A percentile compares a stretch with the other conserved stretches of the same genome.
phyloP scores from a whole-genome alignment of 2,888 invertebrate species.

The Cataglyphis altisquamis region DNA sequence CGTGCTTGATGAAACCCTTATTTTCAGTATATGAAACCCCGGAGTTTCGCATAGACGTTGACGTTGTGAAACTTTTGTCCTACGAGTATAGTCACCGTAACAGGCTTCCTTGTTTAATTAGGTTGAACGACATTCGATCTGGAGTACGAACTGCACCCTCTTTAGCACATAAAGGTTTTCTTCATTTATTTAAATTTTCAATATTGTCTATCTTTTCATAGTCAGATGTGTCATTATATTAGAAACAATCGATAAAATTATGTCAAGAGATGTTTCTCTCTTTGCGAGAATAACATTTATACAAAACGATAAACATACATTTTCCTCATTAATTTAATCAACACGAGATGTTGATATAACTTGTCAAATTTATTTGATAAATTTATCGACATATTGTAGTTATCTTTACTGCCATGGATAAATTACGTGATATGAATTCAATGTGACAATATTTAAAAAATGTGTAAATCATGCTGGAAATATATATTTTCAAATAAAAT shows the following conservation, averaged over 20 bases:
- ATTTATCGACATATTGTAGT: background rate
- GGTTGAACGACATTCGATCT: constrained; percentile 24
- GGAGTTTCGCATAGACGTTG: background rate
- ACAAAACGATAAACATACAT: background rate
- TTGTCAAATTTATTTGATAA: constrained; percentile 1
- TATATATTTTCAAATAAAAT: background rate
- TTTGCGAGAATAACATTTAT: background rate
- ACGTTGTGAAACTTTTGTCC: background rate
- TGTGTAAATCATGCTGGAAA: background rate
- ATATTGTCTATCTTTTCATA: background rate
- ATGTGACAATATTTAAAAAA: background rate
- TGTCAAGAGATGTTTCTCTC: background rate
- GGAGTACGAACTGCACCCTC: background rate
- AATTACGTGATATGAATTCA: background rate
- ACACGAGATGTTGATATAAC: background rate
- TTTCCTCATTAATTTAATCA: background rate
- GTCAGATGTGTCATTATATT: background rate
- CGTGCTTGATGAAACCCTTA: background rate
- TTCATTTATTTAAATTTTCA: background rate
- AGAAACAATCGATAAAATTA: background rate
- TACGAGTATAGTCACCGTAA: background rate
- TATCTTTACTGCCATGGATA: background rate
- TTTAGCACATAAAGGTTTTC: background rate
- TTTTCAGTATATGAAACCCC: background rate
- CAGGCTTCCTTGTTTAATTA: constrained; percentile 47